Base-by-base conservation (phyloP, 2,888 invertebrate species). In the Yponomeuta evonymella region DNA sequence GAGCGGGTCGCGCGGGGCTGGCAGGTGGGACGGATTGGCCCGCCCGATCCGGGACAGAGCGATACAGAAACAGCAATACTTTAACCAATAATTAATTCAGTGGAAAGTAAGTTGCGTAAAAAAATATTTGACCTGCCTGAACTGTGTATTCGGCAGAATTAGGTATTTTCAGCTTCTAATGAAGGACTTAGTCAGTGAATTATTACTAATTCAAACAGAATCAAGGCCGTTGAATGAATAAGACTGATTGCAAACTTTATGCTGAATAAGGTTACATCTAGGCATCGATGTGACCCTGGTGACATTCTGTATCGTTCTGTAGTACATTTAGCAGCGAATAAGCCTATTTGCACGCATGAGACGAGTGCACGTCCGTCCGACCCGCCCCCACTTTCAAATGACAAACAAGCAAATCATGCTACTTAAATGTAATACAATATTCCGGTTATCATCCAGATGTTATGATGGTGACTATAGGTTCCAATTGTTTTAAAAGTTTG, bases 1-100 rank as follows among this genome's bases (percentile, higher is more conserved):
- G 90, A 89, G 90, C 89, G 82, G 80, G 79, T 58, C 15, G 51
- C 76, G 79, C 79, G 92, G 80, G 77, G 80, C 79, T 81, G 79
- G 81, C 79, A 75, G 74, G 75, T 74, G 72, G 73, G 72, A 74
- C 73, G 68, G 72, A 67, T 72, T 70, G 70, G 71, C 74, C 73
- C 33, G 33, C 33, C 43, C 62, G 33, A 62, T 33, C n/a, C 62
- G 15, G 36, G 2, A n/a, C 43, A n/a, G 33, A 15, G n/a, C 65
- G 29, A 65, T 29, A 29, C 65, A 29, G 65, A n/a, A 33, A 11
- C 11, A 23, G 6, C 64, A 30, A 23, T 64, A 15, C 23, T 6
- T 64, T 64, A 29, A 1, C 29, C 64, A 23, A 23, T 23, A 64
- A 64, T 10, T 29, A 62, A 62, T 36, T 36, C 5, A 4, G 36